Evolutionary conservation across 2,797 vertebrate genomes (phyloP).

Genomic region (Scarus forsteni): DNA sequence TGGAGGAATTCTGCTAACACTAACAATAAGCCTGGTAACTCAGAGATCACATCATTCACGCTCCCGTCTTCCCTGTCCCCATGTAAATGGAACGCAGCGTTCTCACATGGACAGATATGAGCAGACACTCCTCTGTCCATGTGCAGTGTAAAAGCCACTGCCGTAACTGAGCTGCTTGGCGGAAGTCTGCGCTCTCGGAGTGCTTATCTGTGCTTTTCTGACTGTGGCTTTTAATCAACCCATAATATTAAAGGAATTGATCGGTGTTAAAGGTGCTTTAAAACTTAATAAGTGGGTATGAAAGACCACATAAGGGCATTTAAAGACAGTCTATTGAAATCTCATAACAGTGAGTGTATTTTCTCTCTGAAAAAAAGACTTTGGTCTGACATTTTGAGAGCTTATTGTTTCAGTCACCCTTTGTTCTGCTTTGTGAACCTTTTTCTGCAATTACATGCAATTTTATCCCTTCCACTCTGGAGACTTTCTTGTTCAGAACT

Average conservation of each 20-base stretch:
- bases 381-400: conserved; percentile 60
- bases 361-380: conserved; percentile 41
- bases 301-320: background rate
- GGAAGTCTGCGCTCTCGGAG: too few relatives aligned
- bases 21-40: too few relatives aligned
- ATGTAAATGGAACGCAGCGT: too few relatives aligned
- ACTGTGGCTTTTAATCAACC: conserved; percentile 12
- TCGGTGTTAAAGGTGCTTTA: conserved; percentile 10
- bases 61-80: too few relatives aligned
- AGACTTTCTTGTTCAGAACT: conserved; percentile 28
- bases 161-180: too few relatives aligned
- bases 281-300: conserved; percentile 3
- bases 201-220: background rate
- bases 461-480: conserved; percentile 16
- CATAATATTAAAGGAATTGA: conserved; percentile 4
- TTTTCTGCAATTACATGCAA: conserved; percentile 31
- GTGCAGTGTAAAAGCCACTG: too few relatives aligned
- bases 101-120: too few relatives aligned
- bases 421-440: conserved; percentile 25
- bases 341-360: conserved; percentile 31
- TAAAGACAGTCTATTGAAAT: conserved; percentile 21
- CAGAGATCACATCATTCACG: too few relatives aligned
- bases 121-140: too few relatives aligned
- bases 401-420: conserved; percentile 27
- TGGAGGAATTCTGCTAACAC: too few relatives aligned